Base-by-base conservation (phyloP, 1,140 invertebrate species). In the Brachionus rubens region DNA sequence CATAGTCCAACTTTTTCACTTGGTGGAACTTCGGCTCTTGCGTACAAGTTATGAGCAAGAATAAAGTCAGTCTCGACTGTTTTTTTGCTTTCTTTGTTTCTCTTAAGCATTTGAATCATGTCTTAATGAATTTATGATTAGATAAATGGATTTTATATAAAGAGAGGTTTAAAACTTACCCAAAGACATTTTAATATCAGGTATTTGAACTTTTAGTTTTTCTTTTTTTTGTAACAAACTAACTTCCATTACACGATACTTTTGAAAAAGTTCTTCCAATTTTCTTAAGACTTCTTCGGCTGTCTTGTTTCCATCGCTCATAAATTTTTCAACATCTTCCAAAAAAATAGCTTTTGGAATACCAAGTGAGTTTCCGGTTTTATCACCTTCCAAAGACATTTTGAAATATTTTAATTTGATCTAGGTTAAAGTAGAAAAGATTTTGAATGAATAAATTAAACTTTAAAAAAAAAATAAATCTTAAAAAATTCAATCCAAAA, bases 271-370 rank as follows among this genome's bases (percentile, higher is more conserved):
- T n/a, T 76, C 56, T 26, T 76, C 54, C 3, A 62, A 21, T 40
- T 46, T 59, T 30, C 52, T 46, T 14, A 76, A n/a, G 26, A 76
- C 75, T 3, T 36, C 40, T 19, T 76, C 75, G 3, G 75, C 75
- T 19, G 52, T 47, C n/a, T 62, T 59, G 14, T 16, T 48, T 12
- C 50, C 75, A 46, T 76, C 41, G 16, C 30, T 43, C 75, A 76
- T 62, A 40, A 76, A 76, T 40, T 43, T 65, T n/a, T 59, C 75
- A 1, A 76, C 75, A 65, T 76, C 75, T 76, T 76, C 75, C 3
- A 76, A 21, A 65, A 76, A 76, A 30, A 76, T 59, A 16, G 75
- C 52, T 47, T 76, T 76, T n/a, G 75, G 75, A 30, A 76, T 76
- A 50, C 75, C 75, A 24, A 75, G 46, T 12, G 68, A 72, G 47